Conservation (phyloP, 2,888 invertebrate genomes). For the Troides helena region DNA sequence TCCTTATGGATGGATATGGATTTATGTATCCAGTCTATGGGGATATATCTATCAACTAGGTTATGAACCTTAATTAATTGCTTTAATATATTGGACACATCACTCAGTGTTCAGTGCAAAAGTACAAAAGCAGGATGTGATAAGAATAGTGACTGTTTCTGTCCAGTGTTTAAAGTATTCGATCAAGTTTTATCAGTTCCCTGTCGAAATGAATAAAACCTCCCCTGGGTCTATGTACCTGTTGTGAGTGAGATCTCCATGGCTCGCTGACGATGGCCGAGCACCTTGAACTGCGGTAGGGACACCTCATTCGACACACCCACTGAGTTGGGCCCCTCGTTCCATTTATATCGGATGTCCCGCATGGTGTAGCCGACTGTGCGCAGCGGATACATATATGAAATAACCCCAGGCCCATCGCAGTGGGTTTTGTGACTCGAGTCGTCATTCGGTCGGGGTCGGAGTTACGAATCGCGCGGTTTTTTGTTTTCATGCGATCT, state of each 20-base stretch:
- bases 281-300: constrained; percentile 98
- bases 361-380: constrained; percentile 99
- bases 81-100: constrained; percentile 47
- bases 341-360: constrained; percentile 98
- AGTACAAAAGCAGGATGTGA: constrained; percentile 79
- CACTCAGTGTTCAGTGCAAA: constrained; percentile 75
- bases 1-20: too few species aligned
- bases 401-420: constrained; percentile 71
- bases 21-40: too few species aligned
- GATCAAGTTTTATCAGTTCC: constrained; percentile 41
- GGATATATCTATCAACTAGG: too few species aligned
- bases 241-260: constrained; percentile 98
- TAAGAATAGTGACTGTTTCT: constrained; percentile 73
- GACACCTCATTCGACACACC: constrained; percentile 97
- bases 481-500: constrained; percentile 70
- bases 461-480: constrained; percentile 74
- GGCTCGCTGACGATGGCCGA: constrained; percentile 96
- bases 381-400: constrained; percentile 75
- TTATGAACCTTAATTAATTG: too few species aligned
- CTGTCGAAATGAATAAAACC: constrained; percentile 37
- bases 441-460: constrained; percentile 88
- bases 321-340: constrained; percentile 95
- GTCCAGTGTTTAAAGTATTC: constrained; percentile 72
- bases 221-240: constrained; percentile 84
- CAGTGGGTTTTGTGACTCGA: constrained; percentile 86